Base-by-base conservation (phyloP, 2,888 invertebrate species). In the Miltochrista miniata region DNA sequence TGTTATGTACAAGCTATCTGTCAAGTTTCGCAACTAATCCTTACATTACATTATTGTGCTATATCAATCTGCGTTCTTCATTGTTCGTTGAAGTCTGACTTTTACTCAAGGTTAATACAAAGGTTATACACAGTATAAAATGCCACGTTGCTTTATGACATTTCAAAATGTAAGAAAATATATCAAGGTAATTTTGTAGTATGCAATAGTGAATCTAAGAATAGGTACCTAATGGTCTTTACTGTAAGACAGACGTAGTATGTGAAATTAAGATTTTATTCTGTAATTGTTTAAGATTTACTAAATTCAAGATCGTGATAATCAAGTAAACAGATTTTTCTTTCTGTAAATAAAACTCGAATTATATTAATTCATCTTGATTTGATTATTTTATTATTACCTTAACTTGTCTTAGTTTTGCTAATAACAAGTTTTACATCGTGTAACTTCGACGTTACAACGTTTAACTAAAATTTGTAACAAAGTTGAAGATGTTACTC, bases 11-110 rank as follows among this genome's bases (percentile, higher is more conserved):
- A 47, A 61, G 59, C 68, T 63, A 72, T 72, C 69, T 61, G 59
- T 69, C 71, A 70, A 57, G 59, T 72, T 70, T 69, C 71, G 58
- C 48, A 72, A 72, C 57, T 46, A 56, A 54, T 68, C 69, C 65
- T 62, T 59, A 58, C 62, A 61, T 63, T 65, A 68, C 51, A 45
- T 44, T 65, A 63, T 64, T 64, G 63, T 63, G 47, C 50, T 61
- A 48, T 65, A 63, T 57, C 61, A 65, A 65, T 68, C 65, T 62
- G 49, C 55, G 63, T 56, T 61, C 59, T 59, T 57, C 52, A 69
- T 69, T 69, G 69, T 69, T 69, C 67, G 52, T 59, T 59, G 53
- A 59, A 58, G 56, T 56, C 59, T 69, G 67, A 64, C 67, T 64
- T 67, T 69, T 67, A 64, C 64, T 58, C 70, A 67, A 69, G 62